Base-by-base conservation (phyloP, 2,113 vertebrate genomes). In the Brevimyrus niger region DNA sequence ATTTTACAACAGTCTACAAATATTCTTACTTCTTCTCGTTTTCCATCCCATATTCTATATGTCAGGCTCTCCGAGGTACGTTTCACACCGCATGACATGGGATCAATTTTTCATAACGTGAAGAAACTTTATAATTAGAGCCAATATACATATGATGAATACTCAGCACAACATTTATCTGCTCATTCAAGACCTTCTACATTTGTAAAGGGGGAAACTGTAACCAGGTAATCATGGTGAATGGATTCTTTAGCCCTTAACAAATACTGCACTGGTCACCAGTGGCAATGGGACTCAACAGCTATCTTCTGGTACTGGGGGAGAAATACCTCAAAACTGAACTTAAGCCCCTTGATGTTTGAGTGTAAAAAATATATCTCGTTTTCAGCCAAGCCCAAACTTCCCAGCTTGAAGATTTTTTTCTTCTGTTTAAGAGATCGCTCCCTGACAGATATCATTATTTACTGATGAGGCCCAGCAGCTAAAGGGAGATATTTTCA, bases 401-500 rank as follows among this genome's bases (percentile, higher is more conserved):
- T 53, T 69, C 89, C 55, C 35, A 88, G 51, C 48, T 90, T 89
- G 80, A 84, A 73, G 86, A 88, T 73, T 82, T 76, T 80, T 73
- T 55, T 90, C 55, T 84, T 82, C 88, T 91, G 90, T 89, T 69
- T 61, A 90, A 89, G 47, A 87, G 84, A 90, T 89, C 90, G 55
- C 48, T 89, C 80, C 89, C 89, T 92, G 90, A 92, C 92, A 91
- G 90, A 92, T 93, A 94, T 93, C 93, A 90, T 0, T 91, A 94
- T 94, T 95, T 95, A 94, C 50, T 46, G 96, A 95, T 92, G 93
- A 94, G 93, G 94, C 92, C 94, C 90, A 87, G 89, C 51, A 92
- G 95, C 90, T 88, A 90, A 88, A 96, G 94, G 76, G 50, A 95
- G 95, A 93, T 95, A 95, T 95, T 96, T 96, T 95, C 95, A 95